Conservation (phyloP, 2,113 vertebrate species). For the Eubucco bourcierii region DNA sequence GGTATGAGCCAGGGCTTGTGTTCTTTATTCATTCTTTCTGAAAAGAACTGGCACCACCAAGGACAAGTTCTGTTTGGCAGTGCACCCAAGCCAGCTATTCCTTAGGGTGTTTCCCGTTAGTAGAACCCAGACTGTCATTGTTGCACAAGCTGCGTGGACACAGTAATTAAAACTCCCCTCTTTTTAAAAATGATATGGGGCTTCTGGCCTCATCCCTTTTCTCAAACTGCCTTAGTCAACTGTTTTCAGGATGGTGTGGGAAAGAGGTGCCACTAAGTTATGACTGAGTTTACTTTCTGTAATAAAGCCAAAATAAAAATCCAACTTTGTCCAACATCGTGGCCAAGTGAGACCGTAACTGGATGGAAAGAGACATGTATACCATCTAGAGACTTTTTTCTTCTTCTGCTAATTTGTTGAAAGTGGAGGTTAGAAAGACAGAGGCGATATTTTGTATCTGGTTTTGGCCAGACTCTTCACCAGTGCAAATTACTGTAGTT, state of each 20-base stretch:
- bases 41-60: not conserved
- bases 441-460: not conserved
- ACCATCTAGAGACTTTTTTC: not conserved
- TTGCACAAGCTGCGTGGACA: not conserved
- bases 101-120: not conserved
- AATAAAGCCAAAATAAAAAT: not conserved
- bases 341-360: not conserved
- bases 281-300: not conserved
- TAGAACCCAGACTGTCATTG: not conserved
- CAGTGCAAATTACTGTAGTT: not conserved
- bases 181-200: not conserved
- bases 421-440: not conserved
- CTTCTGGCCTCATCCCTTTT: not conserved
- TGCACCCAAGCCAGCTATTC: not conserved
- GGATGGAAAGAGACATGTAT: not conserved
- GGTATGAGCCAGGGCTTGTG: constrained; percentile 10
- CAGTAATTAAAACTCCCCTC: not conserved
- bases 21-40: constrained; percentile 7
- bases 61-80: not conserved
- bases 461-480: not conserved
- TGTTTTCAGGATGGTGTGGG: not conserved
- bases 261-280: not conserved
- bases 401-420: not conserved
- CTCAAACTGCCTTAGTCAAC: not conserved
- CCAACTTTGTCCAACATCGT: not conserved